Percentiles rank a stretch among this genome's conserved stretches.
phyloP scores from a whole-genome alignment of 2,888 invertebrate species.

The Plutella xylostella region DNA sequence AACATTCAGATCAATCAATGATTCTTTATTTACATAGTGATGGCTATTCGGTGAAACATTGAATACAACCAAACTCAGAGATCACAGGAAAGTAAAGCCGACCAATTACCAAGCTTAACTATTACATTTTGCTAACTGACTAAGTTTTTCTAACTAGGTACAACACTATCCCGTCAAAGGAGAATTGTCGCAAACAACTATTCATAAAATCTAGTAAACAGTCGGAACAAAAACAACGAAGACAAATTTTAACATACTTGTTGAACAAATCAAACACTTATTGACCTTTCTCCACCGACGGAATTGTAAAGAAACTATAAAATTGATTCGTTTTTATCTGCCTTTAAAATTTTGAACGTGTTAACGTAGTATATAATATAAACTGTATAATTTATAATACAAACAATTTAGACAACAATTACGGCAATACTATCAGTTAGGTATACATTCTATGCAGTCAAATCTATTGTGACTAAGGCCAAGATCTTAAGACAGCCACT shows the following conservation, averaged over 20 bases:
- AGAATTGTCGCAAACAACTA: slow-evolving; percentile 6
- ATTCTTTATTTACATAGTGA: slow-evolving; percentile 65
- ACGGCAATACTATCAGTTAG: slow-evolving; percentile 18
- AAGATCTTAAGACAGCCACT: background rate
- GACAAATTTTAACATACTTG: background rate
- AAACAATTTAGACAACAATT: slow-evolving; percentile 21
- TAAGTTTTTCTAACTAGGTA: slow-evolving; percentile 16
- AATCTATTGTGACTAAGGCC: slow-evolving; percentile 36
- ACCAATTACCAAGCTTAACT: slow-evolving; percentile 40
- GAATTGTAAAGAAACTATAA: slow-evolving; percentile 24
- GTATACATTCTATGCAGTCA: slow-evolving; percentile 60
- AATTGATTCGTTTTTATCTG: slow-evolving; percentile 3
- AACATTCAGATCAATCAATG: slow-evolving; percentile 68
- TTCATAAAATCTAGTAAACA: background rate
- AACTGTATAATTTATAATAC: slow-evolving; percentile 8
- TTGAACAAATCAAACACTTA: background rate
- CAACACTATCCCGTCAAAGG: slow-evolving; percentile 21
- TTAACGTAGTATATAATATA: slow-evolving; percentile 11
- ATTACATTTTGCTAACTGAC: slow-evolving; percentile 29
- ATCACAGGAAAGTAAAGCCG: slow-evolving; percentile 52
- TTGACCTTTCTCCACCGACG: slow-evolving; percentile 19
- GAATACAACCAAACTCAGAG: slow-evolving; percentile 49
- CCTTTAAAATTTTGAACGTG: slow-evolving; percentile 15
- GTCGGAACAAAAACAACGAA: background rate
- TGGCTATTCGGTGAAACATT: slow-evolving; percentile 37